Evolutionary conservation across 2,797 vertebrate species (phyloP).

Genomic region (Chelon labrosus): DNA sequence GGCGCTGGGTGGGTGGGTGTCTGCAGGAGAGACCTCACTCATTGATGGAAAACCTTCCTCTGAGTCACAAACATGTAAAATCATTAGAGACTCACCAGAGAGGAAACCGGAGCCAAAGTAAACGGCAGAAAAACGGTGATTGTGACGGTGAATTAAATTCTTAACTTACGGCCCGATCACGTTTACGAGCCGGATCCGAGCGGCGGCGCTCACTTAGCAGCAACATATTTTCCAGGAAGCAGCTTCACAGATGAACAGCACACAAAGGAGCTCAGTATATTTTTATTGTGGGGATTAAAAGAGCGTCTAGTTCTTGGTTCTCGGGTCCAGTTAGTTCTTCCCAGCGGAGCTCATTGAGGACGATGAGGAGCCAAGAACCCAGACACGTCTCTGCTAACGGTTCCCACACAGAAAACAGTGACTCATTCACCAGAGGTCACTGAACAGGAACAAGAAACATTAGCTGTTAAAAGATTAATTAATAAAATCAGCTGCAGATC

Average conservation of each 20-base stretch:
- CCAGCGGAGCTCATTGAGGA: conserved; percentile 1
- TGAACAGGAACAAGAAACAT: too few relatives aligned
- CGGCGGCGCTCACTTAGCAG: too few relatives aligned
- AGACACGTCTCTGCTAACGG: too few relatives aligned
- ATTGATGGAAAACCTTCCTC: conserved; percentile 55
- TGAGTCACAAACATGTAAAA: conserved; percentile 53
- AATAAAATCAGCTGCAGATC: too few relatives aligned
- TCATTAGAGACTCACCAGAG: conserved; percentile 19
- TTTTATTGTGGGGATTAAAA: neutral
- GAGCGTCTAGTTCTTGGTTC: neutral
- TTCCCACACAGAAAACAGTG: too few relatives aligned
- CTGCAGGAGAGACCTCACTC: conserved; percentile 52
- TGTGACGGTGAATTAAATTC: conserved; percentile 51
- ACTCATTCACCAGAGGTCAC: too few relatives aligned
- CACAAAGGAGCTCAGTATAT: neutral
- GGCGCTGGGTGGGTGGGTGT: neutral
- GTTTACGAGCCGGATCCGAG: conserved; percentile 50
- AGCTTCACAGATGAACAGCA: neutral
- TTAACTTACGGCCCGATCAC: conserved; percentile 36
- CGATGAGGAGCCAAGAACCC: too few relatives aligned
- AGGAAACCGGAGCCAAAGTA: conserved; percentile 45
- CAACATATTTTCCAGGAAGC: neutral
- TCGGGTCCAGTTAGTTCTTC: neutral
- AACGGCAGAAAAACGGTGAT: conserved; percentile 29
- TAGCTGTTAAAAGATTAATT: too few relatives aligned